Evolutionary conservation across 1,140 invertebrate genomes (phyloP).

Genomic region (Lasioglossum baleicum): DNA sequence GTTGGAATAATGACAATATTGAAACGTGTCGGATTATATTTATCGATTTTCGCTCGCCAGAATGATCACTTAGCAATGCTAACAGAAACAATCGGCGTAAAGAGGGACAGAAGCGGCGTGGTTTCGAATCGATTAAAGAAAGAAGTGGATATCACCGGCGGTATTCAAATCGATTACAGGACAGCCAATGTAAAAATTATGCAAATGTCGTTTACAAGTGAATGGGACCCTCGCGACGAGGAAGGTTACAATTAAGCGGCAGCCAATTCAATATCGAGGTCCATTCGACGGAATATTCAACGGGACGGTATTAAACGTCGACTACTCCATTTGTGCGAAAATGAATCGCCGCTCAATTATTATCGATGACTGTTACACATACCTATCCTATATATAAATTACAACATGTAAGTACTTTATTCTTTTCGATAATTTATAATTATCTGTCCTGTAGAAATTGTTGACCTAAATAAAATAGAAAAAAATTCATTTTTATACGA

Average conservation of each 20-base stretch:
- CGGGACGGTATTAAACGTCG: slow-evolving; percentile 76
- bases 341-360: slow-evolving; percentile 58
- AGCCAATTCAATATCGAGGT: slow-evolving; percentile 79
- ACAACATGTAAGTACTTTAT: no score
- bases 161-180: slow-evolving; percentile 71
- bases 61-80: slow-evolving; percentile 56
- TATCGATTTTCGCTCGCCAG: slow-evolving; percentile 23
- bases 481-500: no score
- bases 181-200: slow-evolving; percentile 78
- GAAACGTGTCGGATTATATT: slow-evolving; percentile 15
- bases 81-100: slow-evolving; percentile 48
- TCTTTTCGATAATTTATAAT: no score
- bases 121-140: slow-evolving; percentile 53
- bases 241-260: slow-evolving; percentile 78
- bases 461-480: no score
- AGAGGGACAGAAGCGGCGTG: slow-evolving; percentile 42
- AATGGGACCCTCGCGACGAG: slow-evolving; percentile 71
- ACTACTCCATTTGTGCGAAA: slow-evolving; percentile 67
- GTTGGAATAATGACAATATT: neutral
- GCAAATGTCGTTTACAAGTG: slow-evolving; percentile 77
- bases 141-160: slow-evolving; percentile 51
- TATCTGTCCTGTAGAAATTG: no score
- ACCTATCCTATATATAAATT: neutral
- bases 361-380: neutral
- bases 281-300: slow-evolving; percentile 78